Evolutionary conservation across 92 coral and sea anemone genomes (phyloP).

Genomic region (Parazoanthus swiftii): DNA sequence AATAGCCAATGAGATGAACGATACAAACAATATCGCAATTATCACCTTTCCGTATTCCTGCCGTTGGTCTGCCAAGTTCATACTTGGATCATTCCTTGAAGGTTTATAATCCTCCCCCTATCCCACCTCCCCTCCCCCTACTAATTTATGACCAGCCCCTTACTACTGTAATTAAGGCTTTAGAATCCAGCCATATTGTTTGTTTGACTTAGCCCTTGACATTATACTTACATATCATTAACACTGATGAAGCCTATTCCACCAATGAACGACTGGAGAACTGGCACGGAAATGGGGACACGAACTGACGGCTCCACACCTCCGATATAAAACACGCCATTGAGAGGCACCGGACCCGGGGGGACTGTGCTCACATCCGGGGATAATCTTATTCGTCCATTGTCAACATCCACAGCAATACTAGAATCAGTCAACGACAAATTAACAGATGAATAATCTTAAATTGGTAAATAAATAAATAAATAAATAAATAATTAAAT

Average conservation of each 20-base stretch:
- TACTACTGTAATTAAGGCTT: no score
- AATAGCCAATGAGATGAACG: no score
- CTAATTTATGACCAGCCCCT: no score
- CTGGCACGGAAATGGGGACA: slow-evolving; percentile 72
- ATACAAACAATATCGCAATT: no score
- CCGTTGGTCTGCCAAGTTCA: no score
- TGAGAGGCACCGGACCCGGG: slow-evolving; percentile 66
- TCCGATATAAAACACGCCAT: slow-evolving; percentile 78
- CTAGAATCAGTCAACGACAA: slow-evolving; percentile 10
- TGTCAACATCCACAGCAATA: slow-evolving; percentile 43
- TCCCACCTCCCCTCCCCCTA: neutral
- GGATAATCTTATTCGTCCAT: slow-evolving; percentile 23
- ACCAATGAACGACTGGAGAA: slow-evolving; percentile 73
- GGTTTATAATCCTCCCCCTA: no score
- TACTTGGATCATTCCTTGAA: no score
- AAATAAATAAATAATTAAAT: no score
- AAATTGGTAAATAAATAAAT: neutral
- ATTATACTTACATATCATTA: slow-evolving; percentile 59
- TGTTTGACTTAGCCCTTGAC: neutral
- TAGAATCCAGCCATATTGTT: neutral
- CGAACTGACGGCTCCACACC: slow-evolving; percentile 54
- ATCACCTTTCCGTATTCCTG: no score
- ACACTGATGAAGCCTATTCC: slow-evolving; percentile 64
- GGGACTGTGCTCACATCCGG: slow-evolving; percentile 43
- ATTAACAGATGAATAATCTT: neutral